Evolutionary conservation across 1,140 invertebrate species (phyloP).

Genomic region (Megalopta genalis): DNA sequence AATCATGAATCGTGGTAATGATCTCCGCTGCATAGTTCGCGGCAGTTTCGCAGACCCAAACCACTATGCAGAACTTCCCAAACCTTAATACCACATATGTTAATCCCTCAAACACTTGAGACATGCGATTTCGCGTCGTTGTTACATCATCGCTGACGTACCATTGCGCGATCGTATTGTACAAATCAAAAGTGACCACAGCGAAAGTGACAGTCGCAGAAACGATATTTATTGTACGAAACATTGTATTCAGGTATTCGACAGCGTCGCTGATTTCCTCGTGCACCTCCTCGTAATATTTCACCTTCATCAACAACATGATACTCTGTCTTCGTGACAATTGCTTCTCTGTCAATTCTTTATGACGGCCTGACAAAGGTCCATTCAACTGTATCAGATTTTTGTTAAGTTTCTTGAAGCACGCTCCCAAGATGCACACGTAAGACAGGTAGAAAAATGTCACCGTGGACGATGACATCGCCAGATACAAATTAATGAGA

Average conservation of each 20-base stretch:
- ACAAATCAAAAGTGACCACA: constrained; percentile 67
- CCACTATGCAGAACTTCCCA: too few relatives aligned
- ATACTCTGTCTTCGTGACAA: constrained; percentile 60
- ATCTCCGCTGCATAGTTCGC: too few relatives aligned
- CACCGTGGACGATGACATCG: constrained; percentile 58
- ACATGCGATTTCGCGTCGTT: too few relatives aligned
- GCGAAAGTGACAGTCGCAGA: constrained; percentile 69
- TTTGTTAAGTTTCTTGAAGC: constrained; percentile 67
- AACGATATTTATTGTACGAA: constrained; percentile 61
- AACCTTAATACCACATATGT: too few relatives aligned
- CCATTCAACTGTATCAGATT: constrained; percentile 60
- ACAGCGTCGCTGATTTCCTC: constrained; percentile 69
- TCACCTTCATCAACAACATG: constrained; percentile 67
- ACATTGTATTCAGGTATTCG: constrained; percentile 67
- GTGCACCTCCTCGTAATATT: constrained; percentile 67
- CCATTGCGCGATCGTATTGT: too few relatives aligned
- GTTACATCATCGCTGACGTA: too few relatives aligned
- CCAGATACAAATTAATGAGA: constrained; percentile 54
- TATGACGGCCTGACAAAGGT: background rate
- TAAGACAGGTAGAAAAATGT: constrained; percentile 71
- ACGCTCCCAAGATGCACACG: constrained; percentile 63
- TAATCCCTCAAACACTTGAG: too few relatives aligned
- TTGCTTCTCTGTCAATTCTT: too few relatives aligned
- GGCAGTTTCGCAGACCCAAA: too few relatives aligned
- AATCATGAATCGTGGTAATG: too few relatives aligned